These are phyloP conservation scores for Xiphorhynchus erythropygius DNA, from an alignment of 2,797 vertebrate species.

Conservation along the genomic window DNA sequence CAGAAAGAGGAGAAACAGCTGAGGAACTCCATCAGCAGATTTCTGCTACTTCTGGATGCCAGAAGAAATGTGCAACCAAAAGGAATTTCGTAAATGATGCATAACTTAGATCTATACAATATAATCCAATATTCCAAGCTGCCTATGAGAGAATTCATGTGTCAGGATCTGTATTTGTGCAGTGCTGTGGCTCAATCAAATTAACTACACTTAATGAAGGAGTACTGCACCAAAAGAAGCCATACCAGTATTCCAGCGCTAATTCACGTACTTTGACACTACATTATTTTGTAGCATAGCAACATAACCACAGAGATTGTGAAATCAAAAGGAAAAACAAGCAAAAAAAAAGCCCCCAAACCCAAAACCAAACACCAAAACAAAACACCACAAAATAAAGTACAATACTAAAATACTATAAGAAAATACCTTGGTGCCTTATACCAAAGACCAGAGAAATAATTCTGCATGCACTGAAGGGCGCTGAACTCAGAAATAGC, in stretches of 20 bases:
- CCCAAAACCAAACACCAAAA: neutral
- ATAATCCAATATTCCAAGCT: neutral
- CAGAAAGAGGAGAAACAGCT: neutral
- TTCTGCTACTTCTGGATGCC: neutral
- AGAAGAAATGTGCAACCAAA: neutral
- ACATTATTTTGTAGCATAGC: neutral
- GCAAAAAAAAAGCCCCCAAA: neutral
- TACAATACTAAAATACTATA: neutral
- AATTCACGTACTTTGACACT: neutral
- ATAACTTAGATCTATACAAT: neutral
- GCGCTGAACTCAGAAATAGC: neutral
- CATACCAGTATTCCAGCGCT: neutral
- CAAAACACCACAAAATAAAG: neutral
- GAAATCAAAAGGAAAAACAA: neutral
- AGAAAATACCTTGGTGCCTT: neutral
- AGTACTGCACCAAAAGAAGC: neutral
- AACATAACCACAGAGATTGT: neutral
- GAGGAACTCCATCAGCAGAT: neutral
- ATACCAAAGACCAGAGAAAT: neutral
- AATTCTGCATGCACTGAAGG: neutral
- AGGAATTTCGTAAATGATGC: neutral
- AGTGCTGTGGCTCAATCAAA: neutral
- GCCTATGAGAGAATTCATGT: neutral
- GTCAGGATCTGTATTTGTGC: neutral
- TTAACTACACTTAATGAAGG: neutral